Evolutionary conservation across 2,797 vertebrate genomes (phyloP).

Genomic region (Fratercula arctica): DNA sequence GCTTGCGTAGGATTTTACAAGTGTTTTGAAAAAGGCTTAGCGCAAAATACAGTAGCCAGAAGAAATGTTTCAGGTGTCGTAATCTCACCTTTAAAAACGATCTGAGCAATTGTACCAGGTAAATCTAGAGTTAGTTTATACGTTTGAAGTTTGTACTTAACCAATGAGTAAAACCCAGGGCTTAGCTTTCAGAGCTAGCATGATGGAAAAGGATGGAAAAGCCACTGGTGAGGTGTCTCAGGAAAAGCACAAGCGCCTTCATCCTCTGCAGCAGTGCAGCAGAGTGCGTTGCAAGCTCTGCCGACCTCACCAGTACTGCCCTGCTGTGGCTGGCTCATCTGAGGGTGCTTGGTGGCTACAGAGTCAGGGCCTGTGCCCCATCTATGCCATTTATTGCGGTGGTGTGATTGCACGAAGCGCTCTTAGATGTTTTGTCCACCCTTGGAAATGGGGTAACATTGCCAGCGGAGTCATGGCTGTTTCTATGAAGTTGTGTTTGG

Average conservation of each 20-base stretch:
- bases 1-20: background rate
- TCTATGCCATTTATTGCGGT: fast-evolving
- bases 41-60: background rate
- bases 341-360: no score
- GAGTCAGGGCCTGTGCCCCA: background rate
- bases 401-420: fast-evolving
- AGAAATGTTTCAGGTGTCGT: background rate
- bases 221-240: fast-evolving
- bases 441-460: fast-evolving
- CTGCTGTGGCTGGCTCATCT: background rate
- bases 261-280: background rate
- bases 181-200: background rate
- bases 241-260: background rate
- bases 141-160: background rate
- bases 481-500: background rate
- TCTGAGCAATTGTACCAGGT: background rate
- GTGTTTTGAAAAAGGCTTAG: background rate
- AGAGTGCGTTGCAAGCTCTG: fast-evolving
- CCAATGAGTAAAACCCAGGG: background rate
- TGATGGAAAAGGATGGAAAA: background rate
- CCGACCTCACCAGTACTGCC: background rate
- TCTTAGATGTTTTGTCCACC: background rate
- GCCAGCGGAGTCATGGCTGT: background rate
- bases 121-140: background rate
- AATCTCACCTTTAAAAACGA: background rate